phyloP scores from a whole-genome alignment of 2,113 vertebrate species.

The Macroglossus sobrinus region DNA sequence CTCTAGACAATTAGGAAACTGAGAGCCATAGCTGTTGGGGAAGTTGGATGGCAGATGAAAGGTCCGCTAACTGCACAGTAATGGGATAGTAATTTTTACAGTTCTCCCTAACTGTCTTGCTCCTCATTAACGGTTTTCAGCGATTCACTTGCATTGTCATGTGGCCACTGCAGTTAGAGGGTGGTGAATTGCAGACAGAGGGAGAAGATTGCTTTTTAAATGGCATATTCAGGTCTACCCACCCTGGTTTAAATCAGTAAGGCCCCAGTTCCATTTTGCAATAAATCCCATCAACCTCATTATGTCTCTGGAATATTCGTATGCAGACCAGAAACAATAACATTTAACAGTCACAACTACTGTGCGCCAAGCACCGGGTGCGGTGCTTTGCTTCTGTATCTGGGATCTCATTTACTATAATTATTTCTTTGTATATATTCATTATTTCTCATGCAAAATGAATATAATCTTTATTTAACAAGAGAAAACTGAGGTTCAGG shows the following conservation, averaged over 20 bases:
- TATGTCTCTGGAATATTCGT: background rate
- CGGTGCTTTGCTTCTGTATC: background rate
- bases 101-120: background rate
- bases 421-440: background rate
- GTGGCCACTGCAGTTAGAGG: background rate
- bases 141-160: slow-evolving; percentile 44
- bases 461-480: background rate
- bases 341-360: background rate
- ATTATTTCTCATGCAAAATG: background rate
- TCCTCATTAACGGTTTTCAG: background rate
- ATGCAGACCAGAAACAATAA: background rate
- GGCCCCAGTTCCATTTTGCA: background rate
- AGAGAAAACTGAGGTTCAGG: background rate
- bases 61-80: background rate
- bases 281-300: background rate
- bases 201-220: slow-evolving; percentile 33
- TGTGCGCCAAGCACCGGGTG: too few relatives aligned
- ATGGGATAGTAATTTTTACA: background rate
- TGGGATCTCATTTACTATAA: background rate
- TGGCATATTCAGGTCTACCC: background rate
- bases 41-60: background rate
- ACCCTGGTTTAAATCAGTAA: background rate
- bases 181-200: background rate
- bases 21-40: background rate
- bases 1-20: background rate